Percentiles rank a stretch among this genome's conserved stretches.
phyloP scores from a whole-genome alignment of 1,140 invertebrate species.

The Papilio glaucus region DNA sequence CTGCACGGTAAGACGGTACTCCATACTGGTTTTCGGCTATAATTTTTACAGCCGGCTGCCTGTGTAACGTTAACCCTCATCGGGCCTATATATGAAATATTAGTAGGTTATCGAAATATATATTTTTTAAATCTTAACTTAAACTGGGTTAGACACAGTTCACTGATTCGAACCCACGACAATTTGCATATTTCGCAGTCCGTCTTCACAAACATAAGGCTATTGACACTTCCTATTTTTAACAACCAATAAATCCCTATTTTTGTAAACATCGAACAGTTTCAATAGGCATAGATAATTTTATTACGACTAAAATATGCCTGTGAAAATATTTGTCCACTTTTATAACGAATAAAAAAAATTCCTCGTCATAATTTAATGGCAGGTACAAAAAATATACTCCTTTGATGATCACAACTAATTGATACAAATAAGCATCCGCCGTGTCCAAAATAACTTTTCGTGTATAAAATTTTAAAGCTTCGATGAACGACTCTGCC shows the following conservation, averaged over 20 bases:
- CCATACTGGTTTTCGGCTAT: no score
- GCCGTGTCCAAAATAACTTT: conserved; percentile 57
- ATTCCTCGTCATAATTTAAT: conserved; percentile 35
- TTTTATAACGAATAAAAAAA: conserved; percentile 25
- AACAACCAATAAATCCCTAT: not conserved
- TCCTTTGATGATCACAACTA: conserved; percentile 50
- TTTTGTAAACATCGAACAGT: not conserved
- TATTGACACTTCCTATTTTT: not conserved
- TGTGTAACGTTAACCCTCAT: no score
- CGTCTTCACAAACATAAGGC: no score
- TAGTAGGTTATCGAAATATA: no score
- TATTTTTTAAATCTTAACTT: no score
- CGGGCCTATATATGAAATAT: no score
- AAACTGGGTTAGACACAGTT: no score
- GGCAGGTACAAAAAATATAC: conserved; percentile 34
- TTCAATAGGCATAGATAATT: not conserved
- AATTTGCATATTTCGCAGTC: no score
- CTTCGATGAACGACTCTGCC: conserved; percentile 65
- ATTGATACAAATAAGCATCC: conserved; percentile 58
- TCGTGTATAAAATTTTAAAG: conserved; percentile 69
- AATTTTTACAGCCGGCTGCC: no score
- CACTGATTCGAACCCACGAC: no score
- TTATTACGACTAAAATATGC: conserved; percentile 1
- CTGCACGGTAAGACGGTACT: no score
- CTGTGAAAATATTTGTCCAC: not conserved